Conservation (phyloP, 2,888 invertebrate species). For the Prostheceraeus crozeri region DNA sequence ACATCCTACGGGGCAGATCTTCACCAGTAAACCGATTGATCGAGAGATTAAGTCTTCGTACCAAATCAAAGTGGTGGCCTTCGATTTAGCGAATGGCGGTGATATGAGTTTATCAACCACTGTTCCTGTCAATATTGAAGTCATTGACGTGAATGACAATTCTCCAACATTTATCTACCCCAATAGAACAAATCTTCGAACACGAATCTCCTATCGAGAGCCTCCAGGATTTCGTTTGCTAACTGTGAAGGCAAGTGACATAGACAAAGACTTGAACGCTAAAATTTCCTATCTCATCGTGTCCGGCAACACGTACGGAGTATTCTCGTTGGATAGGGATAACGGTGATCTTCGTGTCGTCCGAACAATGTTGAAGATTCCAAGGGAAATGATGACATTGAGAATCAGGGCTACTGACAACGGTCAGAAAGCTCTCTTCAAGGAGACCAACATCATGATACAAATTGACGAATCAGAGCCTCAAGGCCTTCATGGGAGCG, state of each 20-base stretch:
- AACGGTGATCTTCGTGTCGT: conserved; percentile 26
- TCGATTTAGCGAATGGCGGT: conserved; percentile 6
- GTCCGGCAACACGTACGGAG: conserved; percentile 27
- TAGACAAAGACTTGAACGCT: conserved; percentile 23
- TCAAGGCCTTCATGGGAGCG: conserved; percentile 9
- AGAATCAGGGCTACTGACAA: conserved; percentile 29
- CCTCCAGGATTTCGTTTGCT: conserved; percentile 23
- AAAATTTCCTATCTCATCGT: conserved; percentile 22
- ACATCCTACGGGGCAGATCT: too few relatives aligned
- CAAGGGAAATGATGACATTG: conserved; percentile 23
- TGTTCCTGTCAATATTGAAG: neutral
- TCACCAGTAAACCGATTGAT: neutral
- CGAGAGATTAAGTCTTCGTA: neutral
- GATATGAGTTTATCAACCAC: neutral
- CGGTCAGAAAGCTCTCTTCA: conserved; percentile 3
- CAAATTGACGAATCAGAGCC: conserved; percentile 27
- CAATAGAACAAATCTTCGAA: neutral
- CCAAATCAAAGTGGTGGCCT: neutral
- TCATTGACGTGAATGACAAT: conserved; percentile 25
- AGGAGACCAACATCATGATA: conserved; percentile 17
- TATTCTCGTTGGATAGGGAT: conserved; percentile 18
- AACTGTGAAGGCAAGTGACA: conserved; percentile 15
- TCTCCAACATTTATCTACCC: conserved; percentile 4
- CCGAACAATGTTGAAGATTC: conserved; percentile 18
- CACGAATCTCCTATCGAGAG: conserved; percentile 32